A percentile compares a stretch with the other conserved stretches of the same genome.
Conservation (phyloP, 2,888 invertebrate genomes). For the Actias luna region DNA sequence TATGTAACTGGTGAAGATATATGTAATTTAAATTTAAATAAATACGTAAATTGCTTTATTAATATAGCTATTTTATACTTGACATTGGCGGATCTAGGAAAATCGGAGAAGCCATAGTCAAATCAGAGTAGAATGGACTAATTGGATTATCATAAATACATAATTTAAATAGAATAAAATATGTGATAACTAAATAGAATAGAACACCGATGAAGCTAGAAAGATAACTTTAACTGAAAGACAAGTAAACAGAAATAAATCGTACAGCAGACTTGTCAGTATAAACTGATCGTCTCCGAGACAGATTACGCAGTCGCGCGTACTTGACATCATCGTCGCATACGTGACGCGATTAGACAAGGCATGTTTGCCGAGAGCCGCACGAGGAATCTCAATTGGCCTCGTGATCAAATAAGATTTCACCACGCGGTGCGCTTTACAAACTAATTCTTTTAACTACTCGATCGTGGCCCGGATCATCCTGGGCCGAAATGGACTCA, state of each 20-base stretch:
- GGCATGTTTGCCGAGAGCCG: conserved; percentile 3
- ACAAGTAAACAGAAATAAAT: background rate
- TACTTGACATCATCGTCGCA: background rate
- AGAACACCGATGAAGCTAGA: too few relatives aligned
- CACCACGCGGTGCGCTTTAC: conserved; percentile 6
- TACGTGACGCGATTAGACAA: conserved; percentile 18
- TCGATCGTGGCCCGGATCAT: background rate
- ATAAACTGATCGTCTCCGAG: background rate
- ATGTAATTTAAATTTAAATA: too few relatives aligned
- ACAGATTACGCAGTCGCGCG: background rate
- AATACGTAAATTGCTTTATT: too few relatives aligned
- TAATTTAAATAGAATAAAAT: too few relatives aligned
- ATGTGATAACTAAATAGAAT: too few relatives aligned
- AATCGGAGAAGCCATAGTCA: too few relatives aligned
- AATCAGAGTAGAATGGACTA: too few relatives aligned
- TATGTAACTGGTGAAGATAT: too few relatives aligned
- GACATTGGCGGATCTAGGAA: too few relatives aligned
- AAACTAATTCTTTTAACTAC: background rate
- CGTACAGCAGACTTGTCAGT: background rate
- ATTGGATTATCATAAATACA: too few relatives aligned
- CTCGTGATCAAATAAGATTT: conserved; percentile 18
- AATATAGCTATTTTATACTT: too few relatives aligned
- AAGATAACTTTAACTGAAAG: background rate
- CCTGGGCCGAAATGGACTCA: too few relatives aligned
- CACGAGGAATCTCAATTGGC: conserved; percentile 16